Evolutionary conservation across 2,888 invertebrate species (phyloP), one percentile per base, ranked within the genome.

Genomic region (Ctena decussata): DNA sequence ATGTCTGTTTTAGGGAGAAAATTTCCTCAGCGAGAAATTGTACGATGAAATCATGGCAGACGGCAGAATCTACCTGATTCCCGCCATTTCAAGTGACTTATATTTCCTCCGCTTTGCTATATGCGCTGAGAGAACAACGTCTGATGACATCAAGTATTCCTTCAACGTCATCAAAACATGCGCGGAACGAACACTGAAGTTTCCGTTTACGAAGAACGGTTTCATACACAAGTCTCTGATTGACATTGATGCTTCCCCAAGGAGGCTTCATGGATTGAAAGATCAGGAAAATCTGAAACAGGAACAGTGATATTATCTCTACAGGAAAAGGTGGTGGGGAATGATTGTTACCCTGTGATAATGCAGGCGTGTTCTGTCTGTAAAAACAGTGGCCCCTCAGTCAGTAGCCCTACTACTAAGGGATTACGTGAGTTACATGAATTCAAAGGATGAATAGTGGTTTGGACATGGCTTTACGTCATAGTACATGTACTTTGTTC

Each of bases 41-140:
- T 84, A 89, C 12, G 84, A 88, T 37, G 86, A 87, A 77, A 87
- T 91, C 24, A 73, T 90, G 27, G 84, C 82, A 12, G 86, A 90
- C 37, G 89, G 84, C 5, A 80, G 88, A 12, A 88, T 91, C n/a
- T 91, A 90, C 60, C 65, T 91, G 30, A 90, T 91, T 41, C 91
- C 91, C 30, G 91, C 90, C 60, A 86, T 89, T 6, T 79, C 80
- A n/a, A 76, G 83, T 44, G 80, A 88, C 60, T 57, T 87, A 12
- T 91, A 91, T 76, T 90, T 89, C 76, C 87, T 91, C 27, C 84
- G 91, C n/a, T 49, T 91, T 30, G 90, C 91, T 30, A 73, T 90
- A 21, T 89, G 89, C 57, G 89, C 91, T 15, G 90, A 90, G 65
- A 70, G 91, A 32, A 91, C 91, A 30, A 89, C 88, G 8, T 85